Base-by-base conservation (phyloP, 1,140 invertebrate species). In the Linepithema humile region DNA sequence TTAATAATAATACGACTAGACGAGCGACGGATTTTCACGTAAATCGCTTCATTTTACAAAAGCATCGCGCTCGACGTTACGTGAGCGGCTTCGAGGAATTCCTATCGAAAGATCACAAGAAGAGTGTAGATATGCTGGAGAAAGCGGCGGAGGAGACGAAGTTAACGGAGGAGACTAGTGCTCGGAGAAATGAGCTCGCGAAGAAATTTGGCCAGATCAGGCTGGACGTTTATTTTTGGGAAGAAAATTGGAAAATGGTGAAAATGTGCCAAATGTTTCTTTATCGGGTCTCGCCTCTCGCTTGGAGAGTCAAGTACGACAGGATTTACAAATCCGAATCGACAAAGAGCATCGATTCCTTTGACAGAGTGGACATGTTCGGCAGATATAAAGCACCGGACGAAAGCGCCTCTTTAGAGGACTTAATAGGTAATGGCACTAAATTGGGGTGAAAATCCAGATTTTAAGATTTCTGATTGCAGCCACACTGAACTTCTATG, bases 221-320 rank as follows among this genome's bases (percentile, higher is more conserved):
- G 80, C 94, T 96, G 1, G 95, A 96, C 69, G 91, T 97, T 23
- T 96, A 96, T 60, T 95, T 95, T 35, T 95, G 95, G 60, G 95
- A 96, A 83, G 96, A 96, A 89, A 95, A 95, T 23, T 95, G 96
- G 93, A 91, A 95, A 65, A 95, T 95, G 65, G 95, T 95, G 50
- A 94, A 96, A 87, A 95, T 96, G 78, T 97, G 96, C 91, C 96
- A 96, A 92, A 95, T 94, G 85, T 97, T 97, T 92, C 91, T 97
- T 26, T 95, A 95, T 88, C 95, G 95, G 88, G 92, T 96, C 15
- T 95, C 96, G 43, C 95, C 96, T 12, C 90, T 95, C n/a, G 91
- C 93, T 15, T 96, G 96, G 96, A 91, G 95, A 45, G 91, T 93
- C 85, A 85, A 95, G 82, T 90, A 95, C 87, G 92, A 94, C 87